phyloP scores from a whole-genome alignment of 2,888 invertebrate species.

The Leuctra nigra region DNA sequence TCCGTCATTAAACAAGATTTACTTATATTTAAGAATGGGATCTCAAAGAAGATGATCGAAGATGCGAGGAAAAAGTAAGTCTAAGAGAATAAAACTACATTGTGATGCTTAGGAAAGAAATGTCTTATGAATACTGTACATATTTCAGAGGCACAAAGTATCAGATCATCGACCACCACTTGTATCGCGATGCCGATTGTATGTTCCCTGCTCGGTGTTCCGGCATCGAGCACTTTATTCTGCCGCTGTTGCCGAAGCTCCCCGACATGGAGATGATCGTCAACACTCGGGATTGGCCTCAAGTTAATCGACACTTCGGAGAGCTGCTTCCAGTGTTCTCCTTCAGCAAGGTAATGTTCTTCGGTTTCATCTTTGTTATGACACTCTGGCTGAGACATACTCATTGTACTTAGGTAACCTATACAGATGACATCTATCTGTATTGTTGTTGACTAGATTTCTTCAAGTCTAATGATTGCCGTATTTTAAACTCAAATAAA shows the following conservation, averaged over 20 bases:
- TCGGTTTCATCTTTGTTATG: too few species aligned
- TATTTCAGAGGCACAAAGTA: conserved; percentile 64
- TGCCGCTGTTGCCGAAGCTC: conserved; percentile 57
- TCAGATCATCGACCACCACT: conserved; percentile 70
- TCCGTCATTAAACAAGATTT: conserved; percentile 63
- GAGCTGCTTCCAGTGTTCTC: conserved; percentile 77
- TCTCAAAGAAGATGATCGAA: conserved; percentile 58
- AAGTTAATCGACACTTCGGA: conserved; percentile 59
- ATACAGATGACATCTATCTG: too few species aligned
- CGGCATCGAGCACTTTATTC: conserved; percentile 85
- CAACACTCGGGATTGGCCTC: conserved; percentile 92
- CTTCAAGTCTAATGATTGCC: too few species aligned
- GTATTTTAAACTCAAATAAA: too few species aligned
- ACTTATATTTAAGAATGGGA: conserved; percentile 59
- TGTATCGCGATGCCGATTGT: conserved; percentile 78
- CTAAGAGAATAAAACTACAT: not conserved
- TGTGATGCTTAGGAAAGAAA: not conserved
- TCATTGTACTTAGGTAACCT: too few species aligned
- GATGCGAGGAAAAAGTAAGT: conserved; percentile 40
- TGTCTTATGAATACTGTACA: too few species aligned
- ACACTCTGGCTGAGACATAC: too few species aligned
- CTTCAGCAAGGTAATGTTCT: conserved; percentile 77
- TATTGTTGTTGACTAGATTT: too few species aligned
- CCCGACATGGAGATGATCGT: conserved; percentile 80
- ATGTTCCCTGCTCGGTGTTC: conserved; percentile 89